Evolutionary conservation across 2,113 vertebrate genomes (phyloP).

Genomic region (Myrmecobius fasciatus): DNA sequence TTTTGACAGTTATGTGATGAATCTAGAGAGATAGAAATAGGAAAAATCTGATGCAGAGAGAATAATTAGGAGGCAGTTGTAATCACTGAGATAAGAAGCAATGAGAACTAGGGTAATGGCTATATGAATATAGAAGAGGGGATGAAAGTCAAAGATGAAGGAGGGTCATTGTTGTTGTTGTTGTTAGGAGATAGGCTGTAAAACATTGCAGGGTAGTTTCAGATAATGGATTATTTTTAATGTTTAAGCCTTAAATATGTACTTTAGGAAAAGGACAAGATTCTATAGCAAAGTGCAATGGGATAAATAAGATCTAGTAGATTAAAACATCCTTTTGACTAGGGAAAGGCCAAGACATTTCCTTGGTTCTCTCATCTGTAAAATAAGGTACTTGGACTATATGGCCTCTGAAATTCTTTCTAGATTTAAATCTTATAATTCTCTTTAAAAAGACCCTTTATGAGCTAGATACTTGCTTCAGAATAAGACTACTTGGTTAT

Average conservation of each 20-base stretch:
- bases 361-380: not conserved
- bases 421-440: not conserved
- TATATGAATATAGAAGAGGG: not conserved
- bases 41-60: not conserved
- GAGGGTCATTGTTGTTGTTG: not conserved
- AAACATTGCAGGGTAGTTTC: not conserved
- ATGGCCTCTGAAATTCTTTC: not conserved
- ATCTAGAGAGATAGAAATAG: not conserved
- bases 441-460: not conserved
- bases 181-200: not conserved
- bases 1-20: not conserved
- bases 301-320: not conserved
- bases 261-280: not conserved
- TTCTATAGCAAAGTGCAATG: not conserved
- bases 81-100: not conserved
- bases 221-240: not conserved
- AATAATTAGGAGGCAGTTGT: not conserved
- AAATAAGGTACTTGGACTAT: not conserved
- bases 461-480: not conserved
- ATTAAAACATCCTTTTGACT: not conserved
- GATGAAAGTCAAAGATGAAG: not conserved
- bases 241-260: not conserved
- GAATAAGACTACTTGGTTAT: not conserved
- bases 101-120: not conserved
- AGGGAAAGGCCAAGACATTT: not conserved